Base-by-base conservation (phyloP, 1,140 invertebrate genomes). In the Arctopsyche grandis region DNA sequence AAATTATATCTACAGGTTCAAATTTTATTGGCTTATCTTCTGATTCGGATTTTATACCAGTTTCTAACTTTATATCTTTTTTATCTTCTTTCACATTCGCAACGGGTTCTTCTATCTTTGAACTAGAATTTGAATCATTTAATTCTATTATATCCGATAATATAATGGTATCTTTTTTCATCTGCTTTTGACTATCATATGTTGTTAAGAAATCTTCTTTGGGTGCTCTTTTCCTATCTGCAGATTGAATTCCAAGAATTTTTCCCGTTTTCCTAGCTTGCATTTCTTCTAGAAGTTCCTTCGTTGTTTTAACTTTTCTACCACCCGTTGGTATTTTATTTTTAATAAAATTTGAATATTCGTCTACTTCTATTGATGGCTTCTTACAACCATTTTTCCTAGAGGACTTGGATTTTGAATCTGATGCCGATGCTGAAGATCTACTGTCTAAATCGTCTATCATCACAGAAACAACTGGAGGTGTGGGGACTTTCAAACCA, bases 191-290 rank as follows among this genome's bases (percentile, higher is more conserved):
- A 73, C 75, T 81, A 63, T 83, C 82, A 46, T 83, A 81, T 5
- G 86, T 85, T 81, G 88, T 87, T 77, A 89, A 86, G 79, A 89
- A 84, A 85, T 86, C 86, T 80, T 88, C 87, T 82, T 87, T 87
- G 14, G 86, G 86, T 71, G 84, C 84, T 78, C 77, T 80, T 16
- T 84, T 83, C 12, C 84, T 84, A 58, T 44, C 66, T 9, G 14
- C 9, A 12, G 43, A 14, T n/a, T 83, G 83, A 3, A 84, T 12
- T 10, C 66, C 26, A 16, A 60, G 22, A n/a, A 81, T 75, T 69
- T 79, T 81, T 83, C 81, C 80, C 74, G 84, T 56, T 80, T 84
- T 80, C 84, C 86, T 43, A 85, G 85, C 63, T 83, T 88, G 87
- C 75, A 89, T 87, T 84, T 89, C 85, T 76, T 87, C 86, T 14